Base-by-base conservation (phyloP, 2,888 invertebrate species). In the Macrophya annulata region DNA sequence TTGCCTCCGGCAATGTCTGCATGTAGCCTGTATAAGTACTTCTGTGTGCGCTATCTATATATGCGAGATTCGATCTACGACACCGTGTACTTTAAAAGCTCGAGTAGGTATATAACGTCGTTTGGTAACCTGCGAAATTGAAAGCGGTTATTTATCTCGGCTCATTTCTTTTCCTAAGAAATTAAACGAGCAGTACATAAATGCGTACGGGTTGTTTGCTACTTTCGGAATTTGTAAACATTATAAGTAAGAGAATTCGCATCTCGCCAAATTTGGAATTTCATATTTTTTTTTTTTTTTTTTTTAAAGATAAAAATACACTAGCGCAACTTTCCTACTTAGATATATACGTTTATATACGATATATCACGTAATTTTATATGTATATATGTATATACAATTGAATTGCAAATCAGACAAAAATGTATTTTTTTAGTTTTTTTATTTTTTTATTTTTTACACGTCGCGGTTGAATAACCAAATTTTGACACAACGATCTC, bases 181-280 rank as follows among this genome's bases (percentile, higher is more conserved):
- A 83, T 83, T 71, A 83, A 83, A 31, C 68, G 25, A 65, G 15
- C 48, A 31, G 31, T 31, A 45, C 31, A 15, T 31, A n/a, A n/a
- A n/a, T 55, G 51, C 15, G 31, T 31, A 77, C 21, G 51, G 55
- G 25, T 6, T 55, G 25, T 21, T 48, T 51, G 48, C 83, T 48
- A 48, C 68, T 83, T 83, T 83, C 83, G 51, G 83, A 65, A 83
- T 48, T 31, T 10, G 71, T 48, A 71, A 83, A 71, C 31, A 81
- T n/a, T n/a, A n/a, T 21, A 45, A 48, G 4, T 43, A 40, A n/a
- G 6, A 68, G 81, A 43, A 81, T 62, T 62, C 40, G 21, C 40
- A 43, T 43, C n/a, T 43, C 21, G 31, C 59, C 59, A 62, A 81
- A 62, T 62, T 62, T 62, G 81, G 62, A 21, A 71, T 68, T 37